Percentiles rank a stretch among this genome's conserved stretches.
These are phyloP conservation scores for Actenoides hombroni DNA, from an alignment of 2,113 vertebrate genomes.

Conservation along the genomic window DNA sequence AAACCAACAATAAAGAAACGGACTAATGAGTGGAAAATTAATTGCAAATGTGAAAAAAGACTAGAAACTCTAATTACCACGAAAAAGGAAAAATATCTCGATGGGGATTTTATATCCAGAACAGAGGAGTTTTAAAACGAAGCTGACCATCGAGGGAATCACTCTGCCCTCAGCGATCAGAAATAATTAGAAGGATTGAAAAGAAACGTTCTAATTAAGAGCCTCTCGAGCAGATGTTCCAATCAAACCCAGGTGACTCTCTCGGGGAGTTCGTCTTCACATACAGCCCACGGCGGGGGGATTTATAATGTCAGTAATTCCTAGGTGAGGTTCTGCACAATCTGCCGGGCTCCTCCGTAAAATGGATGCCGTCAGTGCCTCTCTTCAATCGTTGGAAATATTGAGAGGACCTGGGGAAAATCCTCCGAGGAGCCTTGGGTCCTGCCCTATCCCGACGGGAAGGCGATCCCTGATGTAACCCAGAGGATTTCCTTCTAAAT, in stretches of 20 bases:
- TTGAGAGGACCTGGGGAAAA: no score
- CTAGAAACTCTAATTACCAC: not conserved
- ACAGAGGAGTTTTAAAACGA: not conserved
- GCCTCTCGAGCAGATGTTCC: no score
- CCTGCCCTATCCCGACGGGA: not conserved
- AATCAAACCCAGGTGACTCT: not conserved
- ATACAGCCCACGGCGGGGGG: not conserved
- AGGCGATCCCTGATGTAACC: not conserved
- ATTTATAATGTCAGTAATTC: not conserved
- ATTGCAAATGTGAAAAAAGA: not conserved
- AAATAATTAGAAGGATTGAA: not conserved
- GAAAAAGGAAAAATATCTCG: not conserved
- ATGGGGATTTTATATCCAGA: not conserved
- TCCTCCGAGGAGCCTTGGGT: not conserved
- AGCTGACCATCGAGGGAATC: not conserved
- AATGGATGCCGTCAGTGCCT: not conserved
- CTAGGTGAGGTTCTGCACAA: no score
- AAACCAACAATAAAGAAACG: not conserved
- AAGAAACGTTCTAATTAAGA: not conserved
- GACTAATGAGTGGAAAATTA: not conserved
- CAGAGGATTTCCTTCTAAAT: not conserved
- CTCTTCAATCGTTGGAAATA: not conserved
- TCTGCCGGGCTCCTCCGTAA: no score
- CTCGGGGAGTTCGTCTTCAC: not conserved
- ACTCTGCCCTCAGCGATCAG: not conserved